Evolutionary conservation across 2,888 invertebrate species (phyloP).

Genomic region (Drosophila greeni): DNA sequence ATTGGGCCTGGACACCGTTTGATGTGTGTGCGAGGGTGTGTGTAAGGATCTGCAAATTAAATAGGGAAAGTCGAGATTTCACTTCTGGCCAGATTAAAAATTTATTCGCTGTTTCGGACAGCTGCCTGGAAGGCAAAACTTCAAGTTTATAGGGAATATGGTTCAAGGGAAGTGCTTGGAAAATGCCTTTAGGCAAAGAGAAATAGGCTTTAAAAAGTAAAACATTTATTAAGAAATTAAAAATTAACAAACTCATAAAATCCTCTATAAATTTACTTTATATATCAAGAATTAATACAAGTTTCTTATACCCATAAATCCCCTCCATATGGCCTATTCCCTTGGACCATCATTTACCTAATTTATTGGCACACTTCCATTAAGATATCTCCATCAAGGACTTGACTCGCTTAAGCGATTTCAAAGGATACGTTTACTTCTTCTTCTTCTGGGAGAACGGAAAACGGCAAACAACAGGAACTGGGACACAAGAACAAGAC

Average conservation of each 20-base stretch:
- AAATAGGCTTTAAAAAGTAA: not conserved
- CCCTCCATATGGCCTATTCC: conserved; percentile 1
- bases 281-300: not conserved
- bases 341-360: conserved; percentile 24
- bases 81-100: conserved; percentile 32
- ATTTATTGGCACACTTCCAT: conserved; percentile 33
- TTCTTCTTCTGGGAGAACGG: conserved; percentile 30
- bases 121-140: conserved; percentile 11
- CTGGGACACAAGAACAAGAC: conserved; percentile 21
- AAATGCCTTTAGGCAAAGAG: not conserved
- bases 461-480: conserved; percentile 42
- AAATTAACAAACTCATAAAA: not conserved
- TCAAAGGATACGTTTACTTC: conserved; percentile 44
- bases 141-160: conserved; percentile 1
- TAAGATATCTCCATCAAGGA: conserved; percentile 28
- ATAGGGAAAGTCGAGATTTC: conserved; percentile 29
- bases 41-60: conserved; percentile 38
- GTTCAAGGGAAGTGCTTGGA: not conserved
- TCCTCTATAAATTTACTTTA: not conserved
- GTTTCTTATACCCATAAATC: not conserved
- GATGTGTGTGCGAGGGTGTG: conserved; percentile 37
- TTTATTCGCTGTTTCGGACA: conserved; percentile 19
- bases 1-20: conserved; percentile 43
- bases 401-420: conserved; percentile 42
- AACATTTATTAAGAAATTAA: not conserved